Percentiles rank a stretch among this genome's conserved stretches.
Conservation (phyloP, 1,140 invertebrate species). For the Limonius californicus region DNA sequence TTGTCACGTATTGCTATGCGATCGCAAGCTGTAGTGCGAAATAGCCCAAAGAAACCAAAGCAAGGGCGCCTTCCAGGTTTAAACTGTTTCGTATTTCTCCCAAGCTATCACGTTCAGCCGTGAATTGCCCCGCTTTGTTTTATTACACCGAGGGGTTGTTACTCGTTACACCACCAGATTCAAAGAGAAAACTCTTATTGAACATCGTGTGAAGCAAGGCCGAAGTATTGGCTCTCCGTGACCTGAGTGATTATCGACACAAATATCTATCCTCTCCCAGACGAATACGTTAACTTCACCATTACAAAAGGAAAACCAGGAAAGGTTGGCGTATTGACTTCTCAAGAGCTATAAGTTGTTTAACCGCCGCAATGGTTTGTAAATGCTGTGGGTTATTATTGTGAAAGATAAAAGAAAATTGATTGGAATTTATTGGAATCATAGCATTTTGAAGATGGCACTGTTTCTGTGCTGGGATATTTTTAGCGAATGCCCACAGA, state of each 20-base stretch:
- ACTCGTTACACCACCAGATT: slow-evolving; percentile 3
- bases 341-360: no score
- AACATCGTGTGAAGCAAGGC: background rate
- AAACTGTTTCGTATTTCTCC: slow-evolving; percentile 12
- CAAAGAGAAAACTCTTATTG: background rate
- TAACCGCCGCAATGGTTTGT: no score
- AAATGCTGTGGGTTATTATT: no score
- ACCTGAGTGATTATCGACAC: background rate
- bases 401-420: no score
- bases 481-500: no score
- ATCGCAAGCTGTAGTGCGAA: slow-evolving; percentile 10
- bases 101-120: slow-evolving; percentile 9
- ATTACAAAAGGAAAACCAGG: no score
- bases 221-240: background rate
- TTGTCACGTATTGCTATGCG: slow-evolving; percentile 14
- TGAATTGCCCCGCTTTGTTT: slow-evolving; percentile 16
- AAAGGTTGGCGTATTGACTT: no score
- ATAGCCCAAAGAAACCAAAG: slow-evolving; percentile 19
- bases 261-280: no score
- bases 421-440: no score
- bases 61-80: slow-evolving; percentile 5
- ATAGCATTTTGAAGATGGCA: no score
- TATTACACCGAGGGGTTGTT: slow-evolving; percentile 16
- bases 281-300: no score
- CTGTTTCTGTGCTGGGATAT: no score